Evolutionary conservation across 2,113 vertebrate genomes (phyloP), one percentile per base, ranked within the genome.

Genomic region (Polypterus senegalus): DNA sequence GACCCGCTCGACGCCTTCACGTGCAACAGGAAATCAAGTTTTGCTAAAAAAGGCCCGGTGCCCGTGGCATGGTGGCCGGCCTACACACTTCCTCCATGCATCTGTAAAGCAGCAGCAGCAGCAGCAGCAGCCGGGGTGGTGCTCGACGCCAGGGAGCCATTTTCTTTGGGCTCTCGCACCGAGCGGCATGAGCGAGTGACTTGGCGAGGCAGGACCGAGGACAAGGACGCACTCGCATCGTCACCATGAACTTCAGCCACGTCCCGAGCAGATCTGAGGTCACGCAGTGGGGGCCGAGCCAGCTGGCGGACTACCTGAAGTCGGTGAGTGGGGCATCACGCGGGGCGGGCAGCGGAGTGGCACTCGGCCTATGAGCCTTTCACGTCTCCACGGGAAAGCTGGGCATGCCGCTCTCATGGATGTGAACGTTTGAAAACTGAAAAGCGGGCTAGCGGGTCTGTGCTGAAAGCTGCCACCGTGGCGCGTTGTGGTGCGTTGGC

Each of bases 221-320:
- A 55, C 54, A 27, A 54, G 46, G 51, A 52, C 47, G 4, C 46
- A 49, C 45, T 46, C 10, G 47, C 5, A 10, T 62, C 6, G 5
- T 59, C 9, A 3, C 51, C 46, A 89, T 89, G 86, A 84, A 84
- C 61, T 66, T 72, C 62, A 60, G 68, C 45, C 83, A 79, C 1
- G 49, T 86, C 46, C 86, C 87, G 8, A 79, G 83, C 63, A 84
- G 83, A 47, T 83, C 84, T 0, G 83, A 88, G 0, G 87, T 89
- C 66, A 47, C 74, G 48, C 3, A 52, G 0, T 89, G 87, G 87
- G 74, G 75, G 11, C 67, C 85, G 0, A 75, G 79, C 46, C 72
- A 70, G 7, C 68, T 89, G 1, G 82, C 83, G 2, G 83, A 86
- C 0, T 89, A 88, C 59, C 88, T 89, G 68, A 84, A 62, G 72